Evolutionary conservation across 2,113 vertebrate species (phyloP), one percentile per base, ranked within the genome.

Genomic region (Tragelaphus imberbis): DNA sequence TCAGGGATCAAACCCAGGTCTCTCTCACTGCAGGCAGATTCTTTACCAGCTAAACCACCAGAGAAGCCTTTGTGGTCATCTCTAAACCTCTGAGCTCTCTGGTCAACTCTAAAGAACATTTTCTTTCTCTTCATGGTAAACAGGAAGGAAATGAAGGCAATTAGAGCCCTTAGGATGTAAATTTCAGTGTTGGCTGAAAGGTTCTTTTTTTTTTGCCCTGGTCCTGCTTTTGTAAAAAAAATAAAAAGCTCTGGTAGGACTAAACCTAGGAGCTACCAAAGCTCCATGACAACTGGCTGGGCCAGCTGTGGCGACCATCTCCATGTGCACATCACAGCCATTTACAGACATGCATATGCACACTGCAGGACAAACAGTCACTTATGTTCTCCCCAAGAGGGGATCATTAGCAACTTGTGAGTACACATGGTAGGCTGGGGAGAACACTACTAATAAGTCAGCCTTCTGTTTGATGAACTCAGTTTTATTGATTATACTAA

Each of bases 151-250:
- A 98, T 96, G 91, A 97, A 97, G 84, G 94, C 96, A 97, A 97
- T 98, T 98, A 98, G 97, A 98, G 98, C 95, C 97, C 98, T 98
- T 97, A 98, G 98, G 98, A 99, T 99, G 99, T 99, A 99, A 99
- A 99, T 99, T 98, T 99, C 98, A 98, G 97, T 98, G 98, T 97
- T 97, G 98, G 98, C 97, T 98, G 96, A 98, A 99, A 98, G 79
- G 97, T 98, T 99, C 98, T 98, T 98, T 97, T 98, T 98, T 97
- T 47, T 87, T 0, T 1, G 7, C 36, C 85, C 33, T 80, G 97
- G 98, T 98, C 95, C 98, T 99, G 97, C 99, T 99, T 99, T 98
- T 99, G 98, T 99, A 36, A n/a, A 19, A 33, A 33, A n/a, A n/a
- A n/a, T 99, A 98, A 99, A 99, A 98, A 99, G 98, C 98, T 98